Conservation (phyloP, 2,113 vertebrate genomes). For the Dromas ardeola region DNA sequence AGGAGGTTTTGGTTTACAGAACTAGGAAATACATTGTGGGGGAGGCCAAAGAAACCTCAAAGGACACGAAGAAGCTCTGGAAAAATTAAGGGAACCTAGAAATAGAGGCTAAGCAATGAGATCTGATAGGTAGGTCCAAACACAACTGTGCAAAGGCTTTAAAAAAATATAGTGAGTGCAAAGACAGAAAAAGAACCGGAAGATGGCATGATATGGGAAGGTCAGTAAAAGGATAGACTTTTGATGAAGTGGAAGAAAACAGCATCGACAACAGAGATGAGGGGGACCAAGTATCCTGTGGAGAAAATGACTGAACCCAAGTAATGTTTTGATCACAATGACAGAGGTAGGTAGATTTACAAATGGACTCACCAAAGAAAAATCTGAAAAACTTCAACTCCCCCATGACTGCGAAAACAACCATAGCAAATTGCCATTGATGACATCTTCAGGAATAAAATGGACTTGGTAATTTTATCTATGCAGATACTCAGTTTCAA, state of each 20-base stretch:
- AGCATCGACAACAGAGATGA: not conserved
- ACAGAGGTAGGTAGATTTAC: not conserved
- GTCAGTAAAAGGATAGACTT: not conserved
- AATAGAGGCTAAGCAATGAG: not conserved
- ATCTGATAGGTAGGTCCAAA: not conserved
- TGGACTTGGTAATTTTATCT: not conserved
- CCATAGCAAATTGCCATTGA: not conserved
- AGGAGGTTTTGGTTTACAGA: not conserved
- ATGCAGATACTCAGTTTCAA: not conserved
- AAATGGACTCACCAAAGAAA: not conserved
- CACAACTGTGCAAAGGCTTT: not conserved
- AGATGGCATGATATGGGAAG: not conserved
- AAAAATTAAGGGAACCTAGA: not conserved
- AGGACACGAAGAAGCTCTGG: not conserved
- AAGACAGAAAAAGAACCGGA: not conserved
- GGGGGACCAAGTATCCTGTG: not conserved
- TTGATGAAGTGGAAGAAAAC: not conserved
- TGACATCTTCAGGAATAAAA: not conserved
- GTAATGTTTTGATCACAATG: not conserved
- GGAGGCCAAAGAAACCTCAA: not conserved
- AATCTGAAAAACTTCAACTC: not conserved
- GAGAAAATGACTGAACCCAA: not conserved
- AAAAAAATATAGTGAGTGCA: not conserved
- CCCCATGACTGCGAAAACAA: not conserved
- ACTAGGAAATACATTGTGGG: not conserved